phyloP scores from a whole-genome alignment of 2,888 invertebrate genomes.

The Gisinianus flammeolus region DNA sequence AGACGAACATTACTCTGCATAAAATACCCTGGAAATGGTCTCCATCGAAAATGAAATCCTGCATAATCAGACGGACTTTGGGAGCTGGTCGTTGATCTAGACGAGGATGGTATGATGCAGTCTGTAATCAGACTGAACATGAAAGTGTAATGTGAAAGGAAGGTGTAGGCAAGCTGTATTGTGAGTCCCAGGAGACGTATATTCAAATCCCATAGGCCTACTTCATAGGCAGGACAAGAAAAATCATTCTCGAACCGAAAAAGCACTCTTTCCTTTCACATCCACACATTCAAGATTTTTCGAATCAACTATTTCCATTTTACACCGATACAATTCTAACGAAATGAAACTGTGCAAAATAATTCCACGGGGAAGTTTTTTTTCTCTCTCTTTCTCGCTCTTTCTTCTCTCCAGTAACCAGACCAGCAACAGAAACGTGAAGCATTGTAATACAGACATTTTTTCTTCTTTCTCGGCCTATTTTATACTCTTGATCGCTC shows the following conservation, averaged over 20 bases:
- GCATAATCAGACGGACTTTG: slow-evolving; percentile 44
- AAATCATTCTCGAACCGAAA: slow-evolving; percentile 55
- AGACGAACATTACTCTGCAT: background rate
- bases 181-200: slow-evolving; percentile 54
- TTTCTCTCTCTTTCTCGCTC: slow-evolving; percentile 2
- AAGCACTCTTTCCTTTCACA: slow-evolving; percentile 50
- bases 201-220: slow-evolving; percentile 53
- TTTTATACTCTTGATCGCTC: slow-evolving; percentile 1
- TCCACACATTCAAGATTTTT: slow-evolving; percentile 48
- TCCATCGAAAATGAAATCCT: slow-evolving; percentile 32
- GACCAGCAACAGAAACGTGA: too few relatives aligned
- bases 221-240: slow-evolving; percentile 56
- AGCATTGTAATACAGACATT: slow-evolving; percentile 41
- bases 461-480: background rate
- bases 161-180: slow-evolving; percentile 41
- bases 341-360: slow-evolving; percentile 50
- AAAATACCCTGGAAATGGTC: background rate
- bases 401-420: slow-evolving; percentile 4
- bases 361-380: slow-evolving; percentile 48
- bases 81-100: slow-evolving; percentile 26
- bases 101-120: slow-evolving; percentile 34
- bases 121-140: slow-evolving; percentile 48
- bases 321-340: slow-evolving; percentile 47
- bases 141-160: slow-evolving; percentile 44
- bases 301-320: slow-evolving; percentile 51